phyloP scores from a whole-genome alignment of 2,797 vertebrate species.

The Enteromius anoplus region DNA sequence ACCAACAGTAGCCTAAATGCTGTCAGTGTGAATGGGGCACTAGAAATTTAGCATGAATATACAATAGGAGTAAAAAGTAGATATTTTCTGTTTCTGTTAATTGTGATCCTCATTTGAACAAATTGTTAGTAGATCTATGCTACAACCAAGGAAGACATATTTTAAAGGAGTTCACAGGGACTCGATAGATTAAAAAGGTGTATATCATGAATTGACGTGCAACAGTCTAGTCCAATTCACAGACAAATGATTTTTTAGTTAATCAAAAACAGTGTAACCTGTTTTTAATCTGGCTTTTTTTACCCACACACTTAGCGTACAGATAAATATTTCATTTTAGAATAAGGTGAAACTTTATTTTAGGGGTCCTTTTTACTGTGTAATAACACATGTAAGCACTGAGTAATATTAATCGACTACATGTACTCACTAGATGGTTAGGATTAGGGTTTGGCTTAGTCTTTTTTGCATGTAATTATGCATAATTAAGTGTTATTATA shows the following conservation, averaged over 20 bases:
- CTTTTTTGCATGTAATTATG: no score
- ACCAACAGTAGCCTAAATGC: background rate
- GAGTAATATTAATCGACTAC: no score
- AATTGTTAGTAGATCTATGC: background rate
- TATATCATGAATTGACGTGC: background rate
- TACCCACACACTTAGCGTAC: background rate
- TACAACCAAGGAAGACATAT: background rate
- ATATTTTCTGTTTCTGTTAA: background rate
- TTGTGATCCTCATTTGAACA: background rate
- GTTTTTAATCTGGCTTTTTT: background rate
- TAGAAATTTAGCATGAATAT: background rate
- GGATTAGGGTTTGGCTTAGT: no score
- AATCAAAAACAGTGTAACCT: background rate
- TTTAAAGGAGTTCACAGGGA: background rate
- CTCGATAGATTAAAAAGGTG: background rate
- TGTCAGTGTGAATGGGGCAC: conserved; percentile 10
- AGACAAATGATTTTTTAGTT: background rate
- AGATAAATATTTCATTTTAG: background rate
- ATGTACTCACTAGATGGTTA: no score
- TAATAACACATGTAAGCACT: no score
- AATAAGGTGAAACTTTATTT: background rate
- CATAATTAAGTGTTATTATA: no score
- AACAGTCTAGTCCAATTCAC: background rate
- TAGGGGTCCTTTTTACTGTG: no score
- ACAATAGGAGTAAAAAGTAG: background rate